Percentiles rank a stretch among this genome's conserved stretches.
Evolutionary conservation across 1,140 invertebrate genomes (phyloP).

Genomic region (Zeugodacus cucurbitae): DNA sequence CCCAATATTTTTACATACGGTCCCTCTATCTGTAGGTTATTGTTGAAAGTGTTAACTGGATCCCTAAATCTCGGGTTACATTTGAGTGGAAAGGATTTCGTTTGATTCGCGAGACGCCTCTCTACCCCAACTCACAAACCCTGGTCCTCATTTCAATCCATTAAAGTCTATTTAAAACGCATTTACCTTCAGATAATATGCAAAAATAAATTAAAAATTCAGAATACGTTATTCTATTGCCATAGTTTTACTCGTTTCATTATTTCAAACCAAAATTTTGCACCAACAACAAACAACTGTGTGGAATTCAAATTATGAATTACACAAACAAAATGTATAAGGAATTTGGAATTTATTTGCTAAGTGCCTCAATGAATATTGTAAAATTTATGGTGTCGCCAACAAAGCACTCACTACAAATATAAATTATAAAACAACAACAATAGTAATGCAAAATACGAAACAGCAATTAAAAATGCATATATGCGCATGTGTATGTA

Average conservation of each 20-base stretch:
- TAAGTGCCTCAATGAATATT: background rate
- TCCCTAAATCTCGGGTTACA: too few relatives aligned
- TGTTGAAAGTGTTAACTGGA: too few relatives aligned
- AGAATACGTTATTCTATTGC: background rate
- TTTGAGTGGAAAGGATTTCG: too few relatives aligned
- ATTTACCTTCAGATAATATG: too few relatives aligned
- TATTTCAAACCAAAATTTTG: background rate
- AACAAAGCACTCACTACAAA: background rate
- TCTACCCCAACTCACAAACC: too few relatives aligned
- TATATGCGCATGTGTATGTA: background rate
- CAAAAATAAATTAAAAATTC: background rate
- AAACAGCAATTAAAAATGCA: background rate
- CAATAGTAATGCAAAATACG: background rate
- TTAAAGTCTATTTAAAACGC: too few relatives aligned
- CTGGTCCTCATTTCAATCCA: too few relatives aligned
- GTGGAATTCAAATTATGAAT: background rate
- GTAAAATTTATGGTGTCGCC: background rate
- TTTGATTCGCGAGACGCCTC: too few relatives aligned
- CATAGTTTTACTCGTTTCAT: background rate
- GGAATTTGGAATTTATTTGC: background rate
- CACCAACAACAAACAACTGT: background rate
- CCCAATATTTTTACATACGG: too few relatives aligned
- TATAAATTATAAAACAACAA: background rate
- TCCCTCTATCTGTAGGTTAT: too few relatives aligned
- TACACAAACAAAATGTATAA: background rate